Conservation (phyloP, 2,113 vertebrate species). For the Heterochromis multidens region DNA sequence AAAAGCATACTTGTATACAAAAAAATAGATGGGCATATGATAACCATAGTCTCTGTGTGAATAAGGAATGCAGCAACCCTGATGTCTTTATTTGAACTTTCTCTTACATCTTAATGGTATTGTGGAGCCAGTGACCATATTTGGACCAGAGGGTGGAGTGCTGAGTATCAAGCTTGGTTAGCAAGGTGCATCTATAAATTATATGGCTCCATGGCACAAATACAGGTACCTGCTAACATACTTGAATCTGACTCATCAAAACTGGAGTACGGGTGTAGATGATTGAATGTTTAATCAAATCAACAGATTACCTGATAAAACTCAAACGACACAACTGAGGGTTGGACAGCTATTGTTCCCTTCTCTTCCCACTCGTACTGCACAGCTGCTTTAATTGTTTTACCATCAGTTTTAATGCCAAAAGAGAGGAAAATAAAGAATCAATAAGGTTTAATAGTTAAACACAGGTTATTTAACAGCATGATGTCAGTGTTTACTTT, state of each 20-base stretch:
- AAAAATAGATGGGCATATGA: no score
- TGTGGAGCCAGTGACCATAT: background rate
- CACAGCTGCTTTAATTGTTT: background rate
- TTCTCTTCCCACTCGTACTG: accelerated
- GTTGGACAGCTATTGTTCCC: background rate
- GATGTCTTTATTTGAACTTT: no score
- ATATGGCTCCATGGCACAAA: background rate
- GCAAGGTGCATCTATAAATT: background rate
- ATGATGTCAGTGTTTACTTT: slow-evolving; percentile 24
- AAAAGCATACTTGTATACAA: no score
- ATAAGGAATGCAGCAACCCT: no score
- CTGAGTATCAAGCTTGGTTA: background rate
- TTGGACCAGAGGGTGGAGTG: background rate
- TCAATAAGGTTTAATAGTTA: background rate
- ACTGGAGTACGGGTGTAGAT: accelerated
- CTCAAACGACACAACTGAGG: background rate
- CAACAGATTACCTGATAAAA: background rate
- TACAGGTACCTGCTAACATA: background rate
- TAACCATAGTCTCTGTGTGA: no score
- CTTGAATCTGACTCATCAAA: background rate
- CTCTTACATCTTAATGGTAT: no score
- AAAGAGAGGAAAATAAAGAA: background rate
- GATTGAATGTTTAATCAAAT: background rate
- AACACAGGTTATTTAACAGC: background rate
- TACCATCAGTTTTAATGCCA: background rate